Conservation (phyloP, 1,140 invertebrate species). For the Hyphantria cunea region DNA sequence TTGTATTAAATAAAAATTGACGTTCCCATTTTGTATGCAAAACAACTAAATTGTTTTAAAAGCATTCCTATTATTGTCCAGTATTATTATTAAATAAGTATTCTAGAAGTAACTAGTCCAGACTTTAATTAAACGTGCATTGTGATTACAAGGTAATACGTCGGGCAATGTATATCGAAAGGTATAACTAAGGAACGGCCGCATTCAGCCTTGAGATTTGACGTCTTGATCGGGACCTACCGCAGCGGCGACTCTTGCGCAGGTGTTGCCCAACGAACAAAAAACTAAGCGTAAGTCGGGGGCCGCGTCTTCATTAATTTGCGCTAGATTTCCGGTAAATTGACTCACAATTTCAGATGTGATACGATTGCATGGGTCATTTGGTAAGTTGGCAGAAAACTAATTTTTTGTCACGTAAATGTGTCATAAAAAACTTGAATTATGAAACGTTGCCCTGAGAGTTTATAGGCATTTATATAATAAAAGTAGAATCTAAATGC, state of each 20-base stretch:
- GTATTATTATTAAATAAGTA: constrained; percentile 28
- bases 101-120: constrained; percentile 32
- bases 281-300: constrained; percentile 67
- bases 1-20: constrained; percentile 15
- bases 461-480: too few species aligned
- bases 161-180: constrained; percentile 70
- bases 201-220: constrained; percentile 75
- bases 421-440: too few species aligned
- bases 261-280: constrained; percentile 70
- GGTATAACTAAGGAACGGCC: constrained; percentile 53
- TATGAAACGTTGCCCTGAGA: too few species aligned
- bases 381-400: too few species aligned
- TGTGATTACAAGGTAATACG: constrained; percentile 38
- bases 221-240: constrained; percentile 80
- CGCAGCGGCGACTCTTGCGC: constrained; percentile 68
- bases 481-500: too few species aligned
- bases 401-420: too few species aligned
- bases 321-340: constrained; percentile 54
- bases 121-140: constrained; percentile 44
- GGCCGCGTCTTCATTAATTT: constrained; percentile 61
- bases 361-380: constrained; percentile 30
- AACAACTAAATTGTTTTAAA: constrained; percentile 12
- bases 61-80: neutral
- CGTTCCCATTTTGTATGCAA: constrained; percentile 7
- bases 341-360: constrained; percentile 51